Evolutionary conservation across 1,140 invertebrate species (phyloP).

Genomic region (Sycophila sp.): DNA sequence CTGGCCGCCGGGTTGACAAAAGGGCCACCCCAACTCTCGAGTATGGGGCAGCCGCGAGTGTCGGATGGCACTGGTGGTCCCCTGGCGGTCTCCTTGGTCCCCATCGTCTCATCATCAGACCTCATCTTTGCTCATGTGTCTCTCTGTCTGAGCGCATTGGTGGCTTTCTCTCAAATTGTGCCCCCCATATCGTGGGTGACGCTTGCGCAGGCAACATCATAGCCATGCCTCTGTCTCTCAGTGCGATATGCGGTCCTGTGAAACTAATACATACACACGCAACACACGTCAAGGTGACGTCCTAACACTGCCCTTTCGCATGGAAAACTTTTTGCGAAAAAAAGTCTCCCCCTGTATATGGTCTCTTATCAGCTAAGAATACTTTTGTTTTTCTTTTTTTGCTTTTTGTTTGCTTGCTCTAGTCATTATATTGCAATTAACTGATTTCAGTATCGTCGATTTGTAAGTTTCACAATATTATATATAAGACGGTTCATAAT

Average conservation of each 20-base stretch:
- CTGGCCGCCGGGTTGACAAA: conserved; percentile 15
- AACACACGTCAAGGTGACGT: conserved; percentile 64
- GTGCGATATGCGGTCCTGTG: conserved; percentile 60
- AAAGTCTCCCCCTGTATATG: too few species aligned
- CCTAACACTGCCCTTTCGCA: conserved; percentile 45
- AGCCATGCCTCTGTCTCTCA: conserved; percentile 51
- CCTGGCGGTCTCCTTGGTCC: conserved; percentile 12
- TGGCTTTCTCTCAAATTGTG: conserved; percentile 45
- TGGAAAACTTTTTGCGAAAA: too few species aligned
- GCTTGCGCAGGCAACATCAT: conserved; percentile 53
- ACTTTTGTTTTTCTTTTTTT: conserved; percentile 15
- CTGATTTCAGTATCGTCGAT: conserved; percentile 12
- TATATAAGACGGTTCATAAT: not conserved
- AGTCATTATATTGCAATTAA: not conserved
- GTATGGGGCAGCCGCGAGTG: conserved; percentile 20
- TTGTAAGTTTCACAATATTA: conserved; percentile 20
- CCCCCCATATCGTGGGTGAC: conserved; percentile 50
- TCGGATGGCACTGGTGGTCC: not conserved
- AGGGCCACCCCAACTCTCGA: conserved; percentile 22
- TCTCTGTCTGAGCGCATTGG: conserved; percentile 27
- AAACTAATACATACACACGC: conserved; percentile 69
- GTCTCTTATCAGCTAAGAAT: too few species aligned
- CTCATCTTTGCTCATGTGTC: conserved; percentile 23
- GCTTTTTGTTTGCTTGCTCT: conserved; percentile 30
- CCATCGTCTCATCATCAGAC: not conserved